A percentile compares a stretch with the other conserved stretches of the same genome.
Conservation (phyloP, 2,888 invertebrate species). For the Synergus japonicus region DNA sequence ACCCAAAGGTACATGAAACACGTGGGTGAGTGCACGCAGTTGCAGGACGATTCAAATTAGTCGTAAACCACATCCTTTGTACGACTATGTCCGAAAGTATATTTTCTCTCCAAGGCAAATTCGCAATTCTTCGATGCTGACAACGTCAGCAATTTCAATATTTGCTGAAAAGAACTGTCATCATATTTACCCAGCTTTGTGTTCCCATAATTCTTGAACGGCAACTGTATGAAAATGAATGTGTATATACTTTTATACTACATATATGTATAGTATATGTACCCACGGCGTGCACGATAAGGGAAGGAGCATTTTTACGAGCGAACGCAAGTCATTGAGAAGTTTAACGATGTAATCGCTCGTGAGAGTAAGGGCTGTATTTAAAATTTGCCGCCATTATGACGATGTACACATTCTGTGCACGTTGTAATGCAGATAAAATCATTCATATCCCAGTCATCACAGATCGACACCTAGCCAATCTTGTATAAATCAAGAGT, state of each 20-base stretch:
- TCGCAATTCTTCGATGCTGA: not conserved
- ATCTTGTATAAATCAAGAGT: no score
- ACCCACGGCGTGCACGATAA: not conserved
- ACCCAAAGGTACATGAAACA: not conserved
- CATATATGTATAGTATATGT: no score
- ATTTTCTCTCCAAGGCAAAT: no score
- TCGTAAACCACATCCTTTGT: conserved; percentile 9
- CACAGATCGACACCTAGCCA: no score
- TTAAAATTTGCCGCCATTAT: not conserved
- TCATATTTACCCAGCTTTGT: not conserved
- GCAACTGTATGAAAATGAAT: conserved; percentile 22
- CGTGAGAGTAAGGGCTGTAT: not conserved
- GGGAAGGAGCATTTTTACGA: conserved; percentile 26
- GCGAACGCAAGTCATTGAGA: not conserved
- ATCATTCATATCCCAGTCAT: not conserved
- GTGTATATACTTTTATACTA: not conserved
- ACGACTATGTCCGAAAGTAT: not conserved
- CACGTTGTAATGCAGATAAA: conserved; percentile 11
- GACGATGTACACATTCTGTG: not conserved
- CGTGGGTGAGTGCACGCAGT: conserved; percentile 1
- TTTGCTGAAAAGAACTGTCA: not conserved
- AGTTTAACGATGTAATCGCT: conserved; percentile 25
- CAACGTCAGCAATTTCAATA: not conserved
- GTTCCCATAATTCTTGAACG: not conserved
- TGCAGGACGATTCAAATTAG: not conserved